A percentile compares a stretch with the other conserved stretches of the same genome.
These are phyloP conservation scores for Macrophya annulata DNA, from an alignment of 2,888 invertebrate species.

Conservation along the genomic window DNA sequence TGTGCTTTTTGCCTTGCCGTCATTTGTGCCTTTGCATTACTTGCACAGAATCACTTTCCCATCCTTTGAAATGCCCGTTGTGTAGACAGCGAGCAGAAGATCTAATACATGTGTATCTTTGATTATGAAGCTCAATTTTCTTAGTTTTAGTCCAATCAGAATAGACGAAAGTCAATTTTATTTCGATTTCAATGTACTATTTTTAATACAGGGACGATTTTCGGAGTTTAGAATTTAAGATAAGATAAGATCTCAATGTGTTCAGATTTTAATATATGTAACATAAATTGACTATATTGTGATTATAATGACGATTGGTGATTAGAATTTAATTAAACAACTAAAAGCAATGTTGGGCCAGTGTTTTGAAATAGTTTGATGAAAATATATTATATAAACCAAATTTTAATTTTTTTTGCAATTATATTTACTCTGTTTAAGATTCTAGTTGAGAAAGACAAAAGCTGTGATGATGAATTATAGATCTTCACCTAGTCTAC, in stretches of 20 bases:
- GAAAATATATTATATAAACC: background rate
- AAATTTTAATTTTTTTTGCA: background rate
- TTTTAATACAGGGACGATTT: constrained; percentile 5
- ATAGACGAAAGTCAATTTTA: background rate
- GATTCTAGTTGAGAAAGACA: background rate
- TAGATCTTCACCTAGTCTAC: background rate
- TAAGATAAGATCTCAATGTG: constrained; percentile 7
- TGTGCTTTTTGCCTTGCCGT: constrained; percentile 46
- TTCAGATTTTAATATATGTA: constrained; percentile 27
- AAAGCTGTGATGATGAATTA: background rate
- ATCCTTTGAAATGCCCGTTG: constrained; percentile 37
- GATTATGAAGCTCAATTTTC: constrained; percentile 5
- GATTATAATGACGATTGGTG: background rate
- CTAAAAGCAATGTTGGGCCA: background rate
- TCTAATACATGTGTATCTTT: constrained; percentile 45
- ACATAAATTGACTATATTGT: background rate
- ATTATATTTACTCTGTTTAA: background rate
- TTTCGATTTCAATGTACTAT: constrained; percentile 26
- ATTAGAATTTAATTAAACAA: constrained; percentile 16
- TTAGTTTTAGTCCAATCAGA: background rate
- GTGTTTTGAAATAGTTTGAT: background rate
- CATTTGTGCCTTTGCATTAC: constrained; percentile 42
- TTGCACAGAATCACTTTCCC: constrained; percentile 20
- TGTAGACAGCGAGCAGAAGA: constrained; percentile 40
- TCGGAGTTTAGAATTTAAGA: background rate